These are phyloP conservation scores for Gallinago jamesoni DNA, from an alignment of 2,113 vertebrate species.

Conservation along the genomic window DNA sequence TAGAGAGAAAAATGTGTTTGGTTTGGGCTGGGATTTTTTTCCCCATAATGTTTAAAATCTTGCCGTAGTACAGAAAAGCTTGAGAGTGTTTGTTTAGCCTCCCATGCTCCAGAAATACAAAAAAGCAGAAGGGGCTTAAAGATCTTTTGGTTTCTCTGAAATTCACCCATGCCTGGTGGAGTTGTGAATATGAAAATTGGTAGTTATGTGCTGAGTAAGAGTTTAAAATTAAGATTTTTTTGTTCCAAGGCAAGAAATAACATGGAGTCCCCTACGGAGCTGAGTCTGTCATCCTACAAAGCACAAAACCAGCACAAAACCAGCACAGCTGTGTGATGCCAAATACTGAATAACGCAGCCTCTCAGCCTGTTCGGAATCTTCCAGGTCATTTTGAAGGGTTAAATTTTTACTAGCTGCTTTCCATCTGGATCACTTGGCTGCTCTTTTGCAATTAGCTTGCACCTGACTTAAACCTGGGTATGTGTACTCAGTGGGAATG, in stretches of 20 bases:
- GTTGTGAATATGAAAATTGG: not conserved
- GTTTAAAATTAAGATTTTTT: not conserved
- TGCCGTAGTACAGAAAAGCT: not conserved
- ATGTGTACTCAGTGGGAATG: not conserved
- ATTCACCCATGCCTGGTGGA: not conserved
- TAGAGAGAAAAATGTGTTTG: not conserved
- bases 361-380: not conserved
- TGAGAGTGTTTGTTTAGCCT: not conserved
- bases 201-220: not conserved
- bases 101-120: not conserved
- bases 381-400: not conserved
- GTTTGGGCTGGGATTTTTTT: not conserved
- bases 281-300: not conserved
- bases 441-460: not conserved
- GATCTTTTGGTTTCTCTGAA: not conserved
- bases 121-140: not conserved
- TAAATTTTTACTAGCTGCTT: not conserved
- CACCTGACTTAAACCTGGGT: not conserved
- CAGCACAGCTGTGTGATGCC: not conserved
- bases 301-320: rapidly evolving
- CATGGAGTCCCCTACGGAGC: not conserved
- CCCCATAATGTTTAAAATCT: not conserved
- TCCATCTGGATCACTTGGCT: not conserved
- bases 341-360: not conserved
- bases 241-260: not conserved